A percentile compares a stretch with the other conserved stretches of the same genome.
Conservation (phyloP, 2,888 invertebrate species). For the Apomyelois bistriatella region DNA sequence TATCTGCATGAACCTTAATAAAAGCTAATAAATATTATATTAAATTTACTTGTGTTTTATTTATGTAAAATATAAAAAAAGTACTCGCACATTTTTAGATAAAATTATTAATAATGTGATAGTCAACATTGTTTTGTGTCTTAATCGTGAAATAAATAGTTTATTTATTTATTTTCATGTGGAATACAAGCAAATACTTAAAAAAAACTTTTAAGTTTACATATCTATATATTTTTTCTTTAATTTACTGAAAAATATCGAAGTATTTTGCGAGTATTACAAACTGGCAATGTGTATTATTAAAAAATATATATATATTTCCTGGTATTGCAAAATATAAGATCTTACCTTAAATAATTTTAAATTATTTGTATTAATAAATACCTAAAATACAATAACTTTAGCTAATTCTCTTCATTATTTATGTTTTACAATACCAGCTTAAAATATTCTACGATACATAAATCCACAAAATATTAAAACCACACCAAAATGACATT, state of each 20-base stretch:
- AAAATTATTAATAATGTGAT: background rate
- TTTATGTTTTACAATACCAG: constrained; percentile 14
- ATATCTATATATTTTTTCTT: too few species aligned
- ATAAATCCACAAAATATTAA: constrained; percentile 18
- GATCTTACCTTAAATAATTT: background rate
- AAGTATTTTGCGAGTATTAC: constrained; percentile 5
- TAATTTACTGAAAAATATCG: too few species aligned
- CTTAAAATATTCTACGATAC: constrained; percentile 14
- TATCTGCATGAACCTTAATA: constrained; percentile 15
- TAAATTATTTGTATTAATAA: background rate
- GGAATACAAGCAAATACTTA: too few species aligned
- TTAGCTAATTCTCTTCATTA: background rate
- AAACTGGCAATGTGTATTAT: background rate
- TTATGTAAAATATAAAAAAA: constrained; percentile 13
- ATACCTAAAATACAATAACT: background rate
- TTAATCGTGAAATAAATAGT: too few species aligned
- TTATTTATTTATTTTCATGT: too few species aligned
- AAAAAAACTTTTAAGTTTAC: too few species aligned
- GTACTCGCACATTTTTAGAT: background rate
- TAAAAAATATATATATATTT: background rate
- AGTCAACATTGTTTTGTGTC: too few species aligned
- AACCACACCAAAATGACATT: constrained; percentile 24
- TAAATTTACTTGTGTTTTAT: constrained; percentile 18
- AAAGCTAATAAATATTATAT: constrained; percentile 18
- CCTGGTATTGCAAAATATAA: constrained; percentile 15